Conservation (phyloP, 2,113 vertebrate genomes). For the Mus musculus region DNA sequence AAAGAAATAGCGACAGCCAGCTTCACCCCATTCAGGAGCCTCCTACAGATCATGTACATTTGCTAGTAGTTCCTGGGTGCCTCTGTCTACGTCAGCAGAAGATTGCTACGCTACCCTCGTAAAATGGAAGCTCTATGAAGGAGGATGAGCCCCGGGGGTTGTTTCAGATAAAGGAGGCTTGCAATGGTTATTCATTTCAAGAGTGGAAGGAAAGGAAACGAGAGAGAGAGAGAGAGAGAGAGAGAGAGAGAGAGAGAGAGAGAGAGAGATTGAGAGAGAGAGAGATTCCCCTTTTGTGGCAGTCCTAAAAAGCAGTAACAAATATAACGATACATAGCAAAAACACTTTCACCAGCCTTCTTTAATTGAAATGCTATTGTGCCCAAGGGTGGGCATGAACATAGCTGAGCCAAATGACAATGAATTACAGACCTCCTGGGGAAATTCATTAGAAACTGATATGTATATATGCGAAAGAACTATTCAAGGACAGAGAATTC, state of each 20-base stretch:
- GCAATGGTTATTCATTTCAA: constrained; percentile 28
- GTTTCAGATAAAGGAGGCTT: constrained; percentile 46
- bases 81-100: not conserved
- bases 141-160: constrained; percentile 11
- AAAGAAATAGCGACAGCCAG: not conserved
- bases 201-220: constrained; percentile 55
- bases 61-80: not conserved
- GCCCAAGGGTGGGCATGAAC: constrained; percentile 58
- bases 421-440: not conserved
- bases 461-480: not conserved
- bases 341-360: constrained; percentile 69
- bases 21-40: not conserved
- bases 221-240: no score
- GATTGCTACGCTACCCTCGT: not conserved
- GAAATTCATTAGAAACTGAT: constrained; percentile 41
- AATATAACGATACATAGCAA: constrained; percentile 78
- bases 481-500: not conserved
- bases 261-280: not conserved
- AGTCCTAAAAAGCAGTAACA: constrained; percentile 77
- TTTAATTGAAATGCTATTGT: constrained; percentile 67
- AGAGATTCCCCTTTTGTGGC: constrained; percentile 63
- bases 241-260: not conserved
- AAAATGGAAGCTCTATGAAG: not conserved
- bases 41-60: not conserved
- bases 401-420: constrained; percentile 53